These are phyloP conservation scores for Montipora capitata DNA, from an alignment of 92 coral and sea anemone genomes.

Conservation along the genomic window DNA sequence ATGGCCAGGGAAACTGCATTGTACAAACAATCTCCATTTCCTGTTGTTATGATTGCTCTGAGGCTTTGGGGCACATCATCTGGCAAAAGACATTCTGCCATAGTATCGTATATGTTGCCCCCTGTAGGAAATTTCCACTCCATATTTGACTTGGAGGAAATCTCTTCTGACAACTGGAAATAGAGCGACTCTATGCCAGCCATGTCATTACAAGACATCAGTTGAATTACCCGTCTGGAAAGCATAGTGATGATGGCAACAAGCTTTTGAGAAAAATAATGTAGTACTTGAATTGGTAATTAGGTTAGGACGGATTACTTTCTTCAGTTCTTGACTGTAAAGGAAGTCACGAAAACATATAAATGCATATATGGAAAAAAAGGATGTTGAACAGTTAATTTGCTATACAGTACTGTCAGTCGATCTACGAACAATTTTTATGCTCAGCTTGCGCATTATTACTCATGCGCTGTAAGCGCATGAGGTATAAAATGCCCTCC, in stretches of 20 bases:
- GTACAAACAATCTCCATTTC: constrained; percentile 47
- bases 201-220: constrained; percentile 12
- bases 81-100: constrained; percentile 22
- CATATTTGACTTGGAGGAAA: constrained; percentile 4
- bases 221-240: not conserved
- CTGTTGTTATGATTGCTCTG: constrained; percentile 1
- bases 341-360: no score
- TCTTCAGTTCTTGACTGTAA: not conserved
- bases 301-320: no score
- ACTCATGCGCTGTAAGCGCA: no score
- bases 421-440: no score
- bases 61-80: constrained; percentile 19
- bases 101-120: not conserved
- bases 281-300: no score
- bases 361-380: no score
- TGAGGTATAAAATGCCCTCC: no score
- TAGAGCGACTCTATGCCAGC: constrained; percentile 1
- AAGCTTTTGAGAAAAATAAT: no score
- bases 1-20: constrained; percentile 29
- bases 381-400: no score
- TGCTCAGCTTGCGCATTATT: no score
- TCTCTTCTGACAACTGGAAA: constrained; percentile 3
- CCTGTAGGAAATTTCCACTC: constrained; percentile 12
- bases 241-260: no score
- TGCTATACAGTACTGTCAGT: no score